phyloP scores from a whole-genome alignment of 53 echinoderm and acorn worm genomes.

The Echinometra lucunter region DNA sequence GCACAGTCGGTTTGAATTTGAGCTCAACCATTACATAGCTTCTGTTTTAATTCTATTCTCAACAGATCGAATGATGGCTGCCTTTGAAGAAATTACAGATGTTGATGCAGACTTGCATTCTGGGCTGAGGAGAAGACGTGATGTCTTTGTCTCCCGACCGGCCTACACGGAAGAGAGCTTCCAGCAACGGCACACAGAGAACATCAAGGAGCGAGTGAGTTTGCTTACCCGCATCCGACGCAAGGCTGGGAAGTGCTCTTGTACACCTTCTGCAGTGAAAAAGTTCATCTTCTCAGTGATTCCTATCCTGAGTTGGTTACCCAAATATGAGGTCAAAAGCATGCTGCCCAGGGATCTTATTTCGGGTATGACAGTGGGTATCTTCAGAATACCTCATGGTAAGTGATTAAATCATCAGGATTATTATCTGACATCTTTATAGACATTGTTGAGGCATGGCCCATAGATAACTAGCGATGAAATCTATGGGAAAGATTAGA shows the following conservation, averaged over 20 bases:
- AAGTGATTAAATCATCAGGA: neutral
- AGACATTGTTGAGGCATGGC: neutral
- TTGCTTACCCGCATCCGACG: slow-evolving; percentile 36
- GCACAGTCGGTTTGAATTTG: too few relatives aligned
- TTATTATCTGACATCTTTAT: neutral
- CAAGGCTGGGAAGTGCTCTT: neutral
- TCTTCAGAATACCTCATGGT: slow-evolving; percentile 91
- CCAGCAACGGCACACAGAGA: slow-evolving; percentile 76
- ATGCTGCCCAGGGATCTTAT: slow-evolving; percentile 76
- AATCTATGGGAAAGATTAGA: too few relatives aligned
- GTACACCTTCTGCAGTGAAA: slow-evolving; percentile 20
- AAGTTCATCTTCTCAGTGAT: slow-evolving; percentile 66
- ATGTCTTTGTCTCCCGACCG: slow-evolving; percentile 80
- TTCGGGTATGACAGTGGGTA: slow-evolving; percentile 84
- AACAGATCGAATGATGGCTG: slow-evolving; percentile 52
- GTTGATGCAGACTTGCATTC: slow-evolving; percentile 55
- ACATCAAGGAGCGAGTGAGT: slow-evolving; percentile 55
- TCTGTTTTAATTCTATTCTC: neutral
- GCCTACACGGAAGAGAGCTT: slow-evolving; percentile 88
- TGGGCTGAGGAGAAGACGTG: slow-evolving; percentile 54
- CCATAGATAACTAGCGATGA: too few relatives aligned
- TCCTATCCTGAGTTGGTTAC: slow-evolving; percentile 89
- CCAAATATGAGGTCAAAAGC: slow-evolving; percentile 77
- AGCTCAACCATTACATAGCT: too few relatives aligned
- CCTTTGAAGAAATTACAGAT: slow-evolving; percentile 65